Evolutionary conservation across 1,140 invertebrate species (phyloP).

Genomic region (Microplitis mediator): DNA sequence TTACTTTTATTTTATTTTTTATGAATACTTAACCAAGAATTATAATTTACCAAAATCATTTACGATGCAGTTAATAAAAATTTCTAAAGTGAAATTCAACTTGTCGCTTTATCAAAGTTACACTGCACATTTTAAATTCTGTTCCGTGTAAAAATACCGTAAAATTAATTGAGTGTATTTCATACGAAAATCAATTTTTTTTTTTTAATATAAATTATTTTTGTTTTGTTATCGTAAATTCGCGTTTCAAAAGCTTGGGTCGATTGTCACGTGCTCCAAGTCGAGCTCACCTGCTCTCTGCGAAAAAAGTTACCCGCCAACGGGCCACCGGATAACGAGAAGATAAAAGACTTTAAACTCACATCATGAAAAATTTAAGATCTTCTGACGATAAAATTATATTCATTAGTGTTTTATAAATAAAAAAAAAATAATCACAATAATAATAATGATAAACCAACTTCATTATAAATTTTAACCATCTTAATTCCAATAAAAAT

Average conservation of each 20-base stretch:
- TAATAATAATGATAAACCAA: too few species aligned
- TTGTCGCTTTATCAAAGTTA: too few species aligned
- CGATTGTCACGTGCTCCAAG: constrained; percentile 56
- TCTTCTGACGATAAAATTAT: background rate
- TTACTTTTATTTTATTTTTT: too few species aligned
- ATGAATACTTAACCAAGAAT: too few species aligned
- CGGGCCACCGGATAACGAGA: constrained; percentile 42
- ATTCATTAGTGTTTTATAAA: background rate
- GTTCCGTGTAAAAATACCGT: too few species aligned
- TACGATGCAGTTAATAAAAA: too few species aligned
- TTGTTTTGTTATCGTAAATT: constrained; percentile 12
- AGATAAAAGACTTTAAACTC: background rate
- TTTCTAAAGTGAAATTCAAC: too few species aligned
- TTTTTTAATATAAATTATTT: background rate
- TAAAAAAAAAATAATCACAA: too few species aligned
- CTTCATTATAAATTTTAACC: too few species aligned
- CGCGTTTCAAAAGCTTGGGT: constrained; percentile 33
- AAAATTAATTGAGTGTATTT: background rate
- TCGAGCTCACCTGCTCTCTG: constrained; percentile 45
- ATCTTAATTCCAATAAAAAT: too few species aligned
- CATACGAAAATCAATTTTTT: background rate
- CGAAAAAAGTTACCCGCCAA: constrained; percentile 49
- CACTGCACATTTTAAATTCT: too few species aligned
- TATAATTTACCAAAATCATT: background rate
- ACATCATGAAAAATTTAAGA: background rate